Evolutionary conservation across 2,888 invertebrate species (phyloP), one percentile per base, ranked within the genome.

Genomic region (Agrotis clavis): DNA sequence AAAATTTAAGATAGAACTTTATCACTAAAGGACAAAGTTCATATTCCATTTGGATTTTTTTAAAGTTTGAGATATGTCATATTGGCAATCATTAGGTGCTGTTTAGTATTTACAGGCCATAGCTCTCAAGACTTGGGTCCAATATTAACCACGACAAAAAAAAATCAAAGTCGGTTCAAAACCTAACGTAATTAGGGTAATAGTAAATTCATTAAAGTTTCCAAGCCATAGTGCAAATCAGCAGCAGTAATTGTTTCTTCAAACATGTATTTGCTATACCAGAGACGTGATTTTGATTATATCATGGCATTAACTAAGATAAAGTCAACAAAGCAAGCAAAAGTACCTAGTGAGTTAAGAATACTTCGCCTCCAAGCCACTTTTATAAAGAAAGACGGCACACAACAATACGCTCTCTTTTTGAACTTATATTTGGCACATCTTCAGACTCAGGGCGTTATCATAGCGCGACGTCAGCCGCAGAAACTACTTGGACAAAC

Each of bases 401-500:
- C 50, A 67, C 21, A 67, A 82, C 66, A 82, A 72, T 82, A 65
- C 67, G 61, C n/a, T 62, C n/a, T 64, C 64, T 59, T 59, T 35
- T 66, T 69, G 72, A 81, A 69, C 69, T 57, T 61, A 64, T 62
- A 71, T 82, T 72, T 47, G 63, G 78, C 68, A 81, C 79, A 69
- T 80, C 72, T 79, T 64, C 59, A 71, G 45, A 59, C 51, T 45
- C 30, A 19, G 18, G 16, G 62, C 54, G 67, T 67, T 71, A 74
- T 83, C 74, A 70, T 56, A 60, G 67, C 54, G 41, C 30, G 60
- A 9, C 59, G 61, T 53, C 79, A 81, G 57, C 74, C 75, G 54
- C 83, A 74, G 70, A 67, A 76, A 74, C 74, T 76, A 80, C 80
- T 63, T 67, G 61, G 63, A 67, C 67, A 71, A 78, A 85, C 72